Conservation (phyloP, 2,888 invertebrate genomes). For the Dasypogon diadema region DNA sequence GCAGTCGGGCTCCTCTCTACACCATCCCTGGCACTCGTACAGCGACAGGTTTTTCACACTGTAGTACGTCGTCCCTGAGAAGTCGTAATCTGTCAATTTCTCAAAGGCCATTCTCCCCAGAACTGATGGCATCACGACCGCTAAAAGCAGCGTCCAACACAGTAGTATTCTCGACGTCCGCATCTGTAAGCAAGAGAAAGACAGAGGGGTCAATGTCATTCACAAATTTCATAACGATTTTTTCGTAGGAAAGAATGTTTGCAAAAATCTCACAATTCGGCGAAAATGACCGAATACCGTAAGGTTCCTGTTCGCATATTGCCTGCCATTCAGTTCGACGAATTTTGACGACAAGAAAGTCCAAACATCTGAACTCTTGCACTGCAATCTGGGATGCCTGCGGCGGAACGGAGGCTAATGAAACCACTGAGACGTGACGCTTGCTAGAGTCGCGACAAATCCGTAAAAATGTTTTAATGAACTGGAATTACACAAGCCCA, state of each 20-base stretch:
- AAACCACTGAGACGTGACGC: not conserved
- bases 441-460: slow-evolving; percentile 13
- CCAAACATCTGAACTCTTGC: not conserved
- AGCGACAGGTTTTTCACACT: slow-evolving; percentile 91
- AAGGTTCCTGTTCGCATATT: slow-evolving; percentile 32
- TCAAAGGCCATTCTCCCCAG: slow-evolving; percentile 90
- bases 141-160: slow-evolving; percentile 55
- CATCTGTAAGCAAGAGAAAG: too few relatives aligned
- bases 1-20: slow-evolving; percentile 91
- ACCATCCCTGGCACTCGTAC: slow-evolving; percentile 96
- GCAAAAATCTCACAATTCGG: not conserved
- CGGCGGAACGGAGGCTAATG: not conserved
- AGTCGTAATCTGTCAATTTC: slow-evolving; percentile 92
- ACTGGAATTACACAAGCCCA: slow-evolving; percentile 15
- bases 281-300: slow-evolving; percentile 3
- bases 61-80: slow-evolving; percentile 91
- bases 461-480: slow-evolving; percentile 43
- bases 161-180: slow-evolving; percentile 47
- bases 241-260: slow-evolving; percentile 10
- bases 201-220: slow-evolving; percentile 38
- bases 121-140: slow-evolving; percentile 62
- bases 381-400: too few relatives aligned
- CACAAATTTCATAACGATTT: slow-evolving; percentile 8
- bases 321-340: slow-evolving; percentile 2
- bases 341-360: slow-evolving; percentile 16